phyloP scores from a whole-genome alignment of 2,888 invertebrate genomes.

The Micropterix aruncella region DNA sequence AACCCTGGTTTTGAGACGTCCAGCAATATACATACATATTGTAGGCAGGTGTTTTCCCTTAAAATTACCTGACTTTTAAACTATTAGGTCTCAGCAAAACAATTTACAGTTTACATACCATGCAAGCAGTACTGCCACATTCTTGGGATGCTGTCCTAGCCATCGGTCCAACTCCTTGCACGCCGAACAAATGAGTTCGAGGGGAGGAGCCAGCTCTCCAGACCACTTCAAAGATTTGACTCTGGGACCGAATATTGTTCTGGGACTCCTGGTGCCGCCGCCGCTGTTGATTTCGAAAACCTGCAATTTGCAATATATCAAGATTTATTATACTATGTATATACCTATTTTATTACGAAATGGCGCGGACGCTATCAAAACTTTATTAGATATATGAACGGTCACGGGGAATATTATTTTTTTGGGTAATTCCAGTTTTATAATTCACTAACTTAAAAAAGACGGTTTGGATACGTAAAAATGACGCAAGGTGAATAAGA shows the following conservation, averaged over 20 bases:
- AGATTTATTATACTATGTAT: neutral
- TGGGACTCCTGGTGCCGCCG: slow-evolving; percentile 39
- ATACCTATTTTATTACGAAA: no score
- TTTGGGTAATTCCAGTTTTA: no score
- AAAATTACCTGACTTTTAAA: no score
- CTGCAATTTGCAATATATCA: slow-evolving; percentile 32
- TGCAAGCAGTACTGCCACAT: slow-evolving; percentile 79
- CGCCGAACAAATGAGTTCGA: slow-evolving; percentile 79
- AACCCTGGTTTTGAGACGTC: neutral
- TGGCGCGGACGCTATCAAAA: no score
- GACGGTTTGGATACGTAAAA: no score
- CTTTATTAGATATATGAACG: no score
- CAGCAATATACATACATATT: no score
- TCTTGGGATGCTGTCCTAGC: slow-evolving; percentile 68
- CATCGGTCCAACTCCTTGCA: slow-evolving; percentile 91
- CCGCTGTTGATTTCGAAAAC: slow-evolving; percentile 72
- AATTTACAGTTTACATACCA: slow-evolving; percentile 51
- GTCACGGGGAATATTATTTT: no score
- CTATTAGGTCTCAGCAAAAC: neutral
- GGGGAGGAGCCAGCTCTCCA: slow-evolving; percentile 70
- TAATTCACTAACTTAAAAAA: no score
- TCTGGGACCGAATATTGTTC: slow-evolving; percentile 47
- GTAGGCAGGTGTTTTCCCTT: no score
- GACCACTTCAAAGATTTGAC: slow-evolving; percentile 77
- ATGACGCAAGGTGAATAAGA: no score